These are phyloP conservation scores for Empis livida DNA, from an alignment of 2,888 invertebrate genomes.

Conservation along the genomic window DNA sequence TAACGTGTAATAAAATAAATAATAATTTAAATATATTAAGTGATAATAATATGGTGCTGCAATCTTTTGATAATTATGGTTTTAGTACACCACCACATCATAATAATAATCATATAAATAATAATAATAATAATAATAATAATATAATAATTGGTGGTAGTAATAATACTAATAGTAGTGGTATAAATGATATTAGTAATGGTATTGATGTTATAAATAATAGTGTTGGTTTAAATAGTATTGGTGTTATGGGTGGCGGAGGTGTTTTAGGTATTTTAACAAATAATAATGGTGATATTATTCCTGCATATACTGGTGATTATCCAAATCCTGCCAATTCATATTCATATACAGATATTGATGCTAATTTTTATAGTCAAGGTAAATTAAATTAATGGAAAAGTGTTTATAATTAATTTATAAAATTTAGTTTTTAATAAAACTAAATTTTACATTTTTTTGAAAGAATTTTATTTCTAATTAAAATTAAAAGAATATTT, in stretches of 20 bases:
- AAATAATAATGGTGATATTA: slow-evolving; percentile 16
- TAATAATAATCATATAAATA: slow-evolving; percentile 1
- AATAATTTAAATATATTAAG: neutral
- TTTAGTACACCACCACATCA: slow-evolving; percentile 13
- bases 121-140: no score
- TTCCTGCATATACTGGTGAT: slow-evolving; percentile 30
- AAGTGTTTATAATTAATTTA: no score
- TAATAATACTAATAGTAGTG: slow-evolving; percentile 1
- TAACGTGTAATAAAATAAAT: neutral
- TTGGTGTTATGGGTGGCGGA: slow-evolving; percentile 25
- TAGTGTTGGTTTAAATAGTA: slow-evolving; percentile 3
- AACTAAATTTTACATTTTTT: no score
- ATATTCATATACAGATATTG: slow-evolving; percentile 32
- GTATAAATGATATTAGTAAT: slow-evolving; percentile 2
- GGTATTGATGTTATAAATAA: slow-evolving; percentile 15
- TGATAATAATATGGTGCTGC: slow-evolving; percentile 26
- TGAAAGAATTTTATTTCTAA: no score
- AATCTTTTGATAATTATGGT: slow-evolving; percentile 34
- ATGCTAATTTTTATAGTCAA: slow-evolving; percentile 35
- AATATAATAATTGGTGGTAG: no score
- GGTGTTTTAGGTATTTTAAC: slow-evolving; percentile 28
- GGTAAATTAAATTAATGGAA: slow-evolving; percentile 14
- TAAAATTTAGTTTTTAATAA: no score
- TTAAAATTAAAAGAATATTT: no score
- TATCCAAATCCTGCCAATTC: slow-evolving; percentile 22